These are phyloP conservation scores for Odontamblyopus lacepedii DNA, from an alignment of 2,797 vertebrate species.

Conservation along the genomic window DNA sequence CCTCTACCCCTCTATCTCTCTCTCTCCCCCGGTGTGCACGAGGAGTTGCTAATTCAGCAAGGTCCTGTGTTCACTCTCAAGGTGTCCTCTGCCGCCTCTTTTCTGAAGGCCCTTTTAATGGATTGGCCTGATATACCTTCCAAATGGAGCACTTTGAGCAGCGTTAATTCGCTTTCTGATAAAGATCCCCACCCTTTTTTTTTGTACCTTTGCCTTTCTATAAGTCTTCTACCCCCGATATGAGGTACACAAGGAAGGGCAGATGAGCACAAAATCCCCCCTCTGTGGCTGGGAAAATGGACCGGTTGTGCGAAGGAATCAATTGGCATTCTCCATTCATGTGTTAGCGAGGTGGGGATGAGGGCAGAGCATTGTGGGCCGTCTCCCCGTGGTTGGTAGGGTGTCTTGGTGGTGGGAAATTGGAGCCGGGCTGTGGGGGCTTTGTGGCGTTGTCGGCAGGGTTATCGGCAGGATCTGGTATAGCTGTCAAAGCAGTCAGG, in stretches of 20 bases:
- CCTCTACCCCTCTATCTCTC: slow-evolving; percentile 29
- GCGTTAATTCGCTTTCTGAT: slow-evolving; percentile 99
- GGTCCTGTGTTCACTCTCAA: slow-evolving; percentile 98
- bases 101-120: slow-evolving; percentile 97
- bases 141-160: slow-evolving; percentile 99
- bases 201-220: slow-evolving; percentile 88
- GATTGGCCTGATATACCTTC: slow-evolving; percentile 99
- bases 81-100: slow-evolving; percentile 96
- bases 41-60: slow-evolving; percentile 99
- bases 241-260: slow-evolving; percentile 98
- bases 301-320: slow-evolving; percentile 86
- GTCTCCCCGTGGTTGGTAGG: slow-evolving; percentile 77
- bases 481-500: slow-evolving; percentile 78
- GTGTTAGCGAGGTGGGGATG: slow-evolving; percentile 84
- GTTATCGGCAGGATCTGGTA: slow-evolving; percentile 83
- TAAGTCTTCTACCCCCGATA: slow-evolving; percentile 94
- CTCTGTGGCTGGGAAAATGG: slow-evolving; percentile 76
- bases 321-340: slow-evolving; percentile 98
- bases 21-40: slow-evolving; percentile 76
- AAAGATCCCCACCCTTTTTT: slow-evolving; percentile 87
- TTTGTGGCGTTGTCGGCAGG: slow-evolving; percentile 85
- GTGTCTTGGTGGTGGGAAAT: slow-evolving; percentile 85
- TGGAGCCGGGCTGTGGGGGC: slow-evolving; percentile 83
- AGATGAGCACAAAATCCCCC: slow-evolving; percentile 97
- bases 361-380: slow-evolving; percentile 84